Base-by-base conservation (phyloP, 2,888 invertebrate species). In the Noctua comes region DNA sequence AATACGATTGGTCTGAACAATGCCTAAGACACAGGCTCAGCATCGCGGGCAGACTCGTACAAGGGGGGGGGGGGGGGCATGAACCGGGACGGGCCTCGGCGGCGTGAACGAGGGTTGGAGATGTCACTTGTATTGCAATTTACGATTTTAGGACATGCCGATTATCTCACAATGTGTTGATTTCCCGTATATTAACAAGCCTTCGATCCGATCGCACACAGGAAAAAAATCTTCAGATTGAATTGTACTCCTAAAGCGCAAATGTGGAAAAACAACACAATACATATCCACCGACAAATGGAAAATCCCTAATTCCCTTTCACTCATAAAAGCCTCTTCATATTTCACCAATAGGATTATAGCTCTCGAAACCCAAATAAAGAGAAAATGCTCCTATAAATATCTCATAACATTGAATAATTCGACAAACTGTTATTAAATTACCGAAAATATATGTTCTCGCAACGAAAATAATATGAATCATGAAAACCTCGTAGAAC, bases 371-470 rank as follows among this genome's bases (percentile, higher is more conserved):
- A 31, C 2, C 11, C 1, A 27, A 43, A 51, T 51, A 46, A 64
- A 40, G 6, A 36, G 36, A 46, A 78, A 64, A 40, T 62, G 1
- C 43, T 69, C 4, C 8, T 18, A 43, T 24, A 68, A n/a, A 70
- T 64, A 64, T 78, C 46, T 27, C 10, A 11, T 74, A 66, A n/a
- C 8, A 27, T 18, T 13, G 6, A 59, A 57, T 77, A 57, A 77
- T 68, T 40, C 48, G 18, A 40, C 48, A 36, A 2, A 46, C 4
- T 46, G 5, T 36, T 68, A n/a, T 31, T 77, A 18, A n/a, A n/a
- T n/a, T n/a, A n/a, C n/a, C 21, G 21, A 1, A 48, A 54, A 77
- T n/a, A 68, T 6, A 24, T 31, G 18, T 40, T 31, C 27, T 18
- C 4, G 40, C 36, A 76, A 46, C 11, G 13, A 57, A 21, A 18